phyloP scores from a whole-genome alignment of 2,888 invertebrate species.

The Ichneumoninae sp. region DNA sequence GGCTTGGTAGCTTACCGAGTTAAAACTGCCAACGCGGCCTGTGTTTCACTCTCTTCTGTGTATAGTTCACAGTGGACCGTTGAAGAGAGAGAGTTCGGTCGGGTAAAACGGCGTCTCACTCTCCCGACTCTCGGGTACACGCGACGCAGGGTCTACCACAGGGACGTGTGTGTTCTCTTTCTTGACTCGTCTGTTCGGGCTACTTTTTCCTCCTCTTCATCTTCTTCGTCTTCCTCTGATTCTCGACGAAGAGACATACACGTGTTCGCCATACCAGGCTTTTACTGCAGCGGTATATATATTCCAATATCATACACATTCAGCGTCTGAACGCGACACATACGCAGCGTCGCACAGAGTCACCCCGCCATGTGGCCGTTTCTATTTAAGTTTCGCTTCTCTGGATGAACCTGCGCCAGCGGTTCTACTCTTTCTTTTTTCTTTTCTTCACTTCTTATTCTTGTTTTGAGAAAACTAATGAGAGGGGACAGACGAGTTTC shows the following conservation, averaged over 20 bases:
- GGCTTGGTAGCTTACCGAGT: constrained; percentile 36
- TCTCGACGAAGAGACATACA: constrained; percentile 49
- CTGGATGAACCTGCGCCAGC: constrained; percentile 9
- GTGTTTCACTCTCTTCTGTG: constrained; percentile 31
- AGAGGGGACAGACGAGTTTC: background rate
- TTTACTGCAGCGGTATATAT: background rate
- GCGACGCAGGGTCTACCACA: background rate
- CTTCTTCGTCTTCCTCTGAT: constrained; percentile 40
- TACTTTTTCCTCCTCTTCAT: constrained; percentile 1
- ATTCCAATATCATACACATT: constrained; percentile 29
- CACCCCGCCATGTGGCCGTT: constrained; percentile 81
- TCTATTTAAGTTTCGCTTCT: constrained; percentile 79
- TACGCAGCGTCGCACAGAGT: constrained; percentile 74
- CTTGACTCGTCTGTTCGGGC: constrained; percentile 4
- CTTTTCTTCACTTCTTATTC: background rate
- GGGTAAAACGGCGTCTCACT: constrained; percentile 22
- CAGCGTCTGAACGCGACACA: constrained; percentile 65
- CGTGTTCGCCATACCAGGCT: constrained; percentile 59
- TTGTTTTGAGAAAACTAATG: constrained; percentile 27
- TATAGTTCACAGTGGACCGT: constrained; percentile 7
- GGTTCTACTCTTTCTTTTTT: constrained; percentile 6
- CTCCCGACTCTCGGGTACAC: constrained; percentile 22
- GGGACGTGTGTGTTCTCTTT: constrained; percentile 27
- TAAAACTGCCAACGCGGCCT: constrained; percentile 56
- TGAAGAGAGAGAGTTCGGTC: constrained; percentile 3